Conservation (phyloP, 2,888 invertebrate genomes). For the Limnephilus auricula region DNA sequence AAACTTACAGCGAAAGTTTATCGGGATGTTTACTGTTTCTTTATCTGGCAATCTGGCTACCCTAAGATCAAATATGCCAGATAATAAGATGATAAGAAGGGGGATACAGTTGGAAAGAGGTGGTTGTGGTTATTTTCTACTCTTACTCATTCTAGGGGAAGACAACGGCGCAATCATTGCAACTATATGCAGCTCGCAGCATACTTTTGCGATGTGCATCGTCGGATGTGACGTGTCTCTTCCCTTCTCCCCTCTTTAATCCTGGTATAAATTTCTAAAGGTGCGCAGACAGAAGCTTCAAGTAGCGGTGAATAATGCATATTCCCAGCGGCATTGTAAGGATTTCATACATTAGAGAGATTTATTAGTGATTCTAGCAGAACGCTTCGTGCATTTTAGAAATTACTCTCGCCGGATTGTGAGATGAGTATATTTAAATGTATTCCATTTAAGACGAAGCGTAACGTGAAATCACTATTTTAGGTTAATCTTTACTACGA, state of each 20-base stretch:
- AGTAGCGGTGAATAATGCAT: slow-evolving; percentile 24
- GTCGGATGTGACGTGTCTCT: slow-evolving; percentile 25
- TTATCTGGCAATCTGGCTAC: not conserved
- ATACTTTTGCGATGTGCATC: not conserved
- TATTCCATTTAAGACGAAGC: too few species aligned
- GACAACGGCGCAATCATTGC: slow-evolving; percentile 26
- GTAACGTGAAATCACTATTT: too few species aligned
- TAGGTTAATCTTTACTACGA: too few species aligned
- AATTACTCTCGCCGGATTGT: too few species aligned
- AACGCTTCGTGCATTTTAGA: too few species aligned
- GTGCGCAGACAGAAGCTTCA: slow-evolving; percentile 20
- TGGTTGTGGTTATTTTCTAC: not conserved
- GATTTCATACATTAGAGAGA: slow-evolving; percentile 17
- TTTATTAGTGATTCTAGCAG: not conserved
- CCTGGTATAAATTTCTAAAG: slow-evolving; percentile 35
- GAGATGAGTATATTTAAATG: too few species aligned
- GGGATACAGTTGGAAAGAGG: not conserved
- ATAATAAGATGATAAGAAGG: not conserved
- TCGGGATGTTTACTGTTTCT: slow-evolving; percentile 12
- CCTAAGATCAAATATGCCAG: slow-evolving; percentile 6
- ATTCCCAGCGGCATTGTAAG: slow-evolving; percentile 3
- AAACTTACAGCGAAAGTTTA: slow-evolving; percentile 14
- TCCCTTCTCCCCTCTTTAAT: not conserved
- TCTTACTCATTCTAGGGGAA: not conserved
- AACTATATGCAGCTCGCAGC: not conserved